These are phyloP conservation scores for Muntiacus muntjak DNA, from an alignment of 2,113 vertebrate species.

Conservation along the genomic window DNA sequence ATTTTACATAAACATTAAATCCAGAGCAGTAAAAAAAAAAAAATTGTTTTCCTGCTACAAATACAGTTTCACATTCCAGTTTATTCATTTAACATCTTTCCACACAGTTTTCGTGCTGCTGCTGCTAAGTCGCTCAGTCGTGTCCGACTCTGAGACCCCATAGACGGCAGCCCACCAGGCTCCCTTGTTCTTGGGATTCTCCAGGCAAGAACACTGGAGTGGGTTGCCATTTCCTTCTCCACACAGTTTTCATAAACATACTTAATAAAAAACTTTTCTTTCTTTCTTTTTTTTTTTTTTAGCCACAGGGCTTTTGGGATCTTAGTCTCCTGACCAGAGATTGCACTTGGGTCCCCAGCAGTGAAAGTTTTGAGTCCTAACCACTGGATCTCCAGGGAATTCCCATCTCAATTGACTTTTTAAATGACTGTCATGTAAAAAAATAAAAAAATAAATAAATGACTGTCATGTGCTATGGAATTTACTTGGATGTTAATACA, in stretches of 20 bases:
- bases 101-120: neutral
- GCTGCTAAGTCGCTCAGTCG: fast-evolving
- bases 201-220: neutral
- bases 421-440: neutral
- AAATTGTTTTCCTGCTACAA: neutral
- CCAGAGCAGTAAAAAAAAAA: neutral
- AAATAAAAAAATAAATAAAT: too few relatives aligned
- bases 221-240: neutral
- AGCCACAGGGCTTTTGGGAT: neutral
- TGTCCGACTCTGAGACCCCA: neutral
- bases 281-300: neutral
- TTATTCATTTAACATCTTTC: neutral
- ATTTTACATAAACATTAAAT: neutral
- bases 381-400: neutral
- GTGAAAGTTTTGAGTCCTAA: neutral
- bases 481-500: neutral
- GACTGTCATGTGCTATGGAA: neutral
- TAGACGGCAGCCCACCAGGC: neutral
- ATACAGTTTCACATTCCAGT: neutral
- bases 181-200: neutral
- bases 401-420: neutral
- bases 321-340: neutral
- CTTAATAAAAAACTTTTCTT: neutral
- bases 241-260: too few relatives aligned
- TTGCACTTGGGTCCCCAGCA: neutral